A percentile compares a stretch with the other conserved stretches of the same genome.
These are phyloP conservation scores for Danaus plexippus DNA, from an alignment of 1,140 invertebrate species.

Conservation along the genomic window DNA sequence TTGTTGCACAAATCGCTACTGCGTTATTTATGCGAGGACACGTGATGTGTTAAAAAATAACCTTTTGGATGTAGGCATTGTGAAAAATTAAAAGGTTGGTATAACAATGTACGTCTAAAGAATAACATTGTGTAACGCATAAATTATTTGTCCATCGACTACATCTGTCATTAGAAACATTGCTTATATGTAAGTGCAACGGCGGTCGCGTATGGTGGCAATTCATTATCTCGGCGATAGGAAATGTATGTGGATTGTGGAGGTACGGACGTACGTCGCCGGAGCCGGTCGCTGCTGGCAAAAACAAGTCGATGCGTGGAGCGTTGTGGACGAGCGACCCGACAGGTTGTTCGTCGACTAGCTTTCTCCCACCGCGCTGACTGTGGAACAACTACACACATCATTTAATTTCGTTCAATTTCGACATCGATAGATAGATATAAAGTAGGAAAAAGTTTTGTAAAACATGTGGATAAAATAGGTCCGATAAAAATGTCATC, in stretches of 20 bases:
- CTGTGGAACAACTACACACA: not conserved
- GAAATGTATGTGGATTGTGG: constrained; percentile 1
- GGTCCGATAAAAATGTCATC: too few relatives aligned
- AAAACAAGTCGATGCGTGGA: constrained; percentile 22
- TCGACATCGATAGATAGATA: not conserved
- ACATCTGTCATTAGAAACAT: too few relatives aligned
- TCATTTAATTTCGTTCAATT: constrained; percentile 1
- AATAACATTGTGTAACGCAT: too few relatives aligned
- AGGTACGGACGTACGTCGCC: not conserved
- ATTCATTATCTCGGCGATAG: constrained; percentile 9
- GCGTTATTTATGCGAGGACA: not conserved
- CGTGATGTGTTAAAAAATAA: not conserved
- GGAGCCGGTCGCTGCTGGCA: constrained; percentile 8
- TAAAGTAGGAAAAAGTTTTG: too few relatives aligned
- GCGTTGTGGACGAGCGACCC: constrained; percentile 4
- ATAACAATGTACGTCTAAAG: too few relatives aligned
- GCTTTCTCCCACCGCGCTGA: constrained; percentile 15
- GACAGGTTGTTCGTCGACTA: constrained; percentile 19
- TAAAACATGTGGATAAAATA: too few relatives aligned
- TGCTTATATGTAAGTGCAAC: too few relatives aligned
- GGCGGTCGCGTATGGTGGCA: not conserved
- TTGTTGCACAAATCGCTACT: not conserved
- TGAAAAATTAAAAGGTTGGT: too few relatives aligned
- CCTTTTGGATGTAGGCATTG: not conserved
- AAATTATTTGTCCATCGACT: too few relatives aligned